Base-by-base conservation (phyloP, 2,797 vertebrate genomes). In the Myotis vivesi region DNA sequence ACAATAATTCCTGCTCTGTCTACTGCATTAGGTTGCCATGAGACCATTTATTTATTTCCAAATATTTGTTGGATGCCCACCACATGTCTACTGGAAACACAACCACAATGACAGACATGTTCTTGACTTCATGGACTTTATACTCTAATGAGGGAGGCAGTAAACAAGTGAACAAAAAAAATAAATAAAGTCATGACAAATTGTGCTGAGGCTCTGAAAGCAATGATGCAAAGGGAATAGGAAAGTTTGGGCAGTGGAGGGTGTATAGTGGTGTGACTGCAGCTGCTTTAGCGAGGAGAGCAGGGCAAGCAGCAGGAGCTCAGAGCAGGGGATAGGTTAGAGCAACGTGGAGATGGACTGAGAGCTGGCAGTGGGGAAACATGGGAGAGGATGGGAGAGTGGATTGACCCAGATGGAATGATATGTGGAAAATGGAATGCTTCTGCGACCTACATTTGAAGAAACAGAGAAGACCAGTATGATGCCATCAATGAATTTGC, bases 231-330 rank as follows among this genome's bases (percentile, higher is more conserved):
- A 20, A 36, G 73, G 51, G 28, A 30, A 25, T 44, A 44, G 19
- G 6, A 20, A 30, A 44, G 59, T 3, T 12, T 38, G 75, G 17
- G 1, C 10, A 57, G 41, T 9, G 15, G 25, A 17, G 5, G 69
- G 15, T 4, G 7, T 0, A 6, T 3, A 44, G 28, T 1, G 16
- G 1, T 9, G 8, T 72, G 68, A n/a, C 6, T 19, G 13, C n/a
- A 46, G 55, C 20, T 22, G 0, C 41, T 69, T n/a, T 28, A 36
- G 11, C 9, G 2, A 10, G 16, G 11, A 25, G 9, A 38, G 17
- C 23, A 10, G 25, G 25, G 49, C 12, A 9, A 20, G 51, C 9
- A 38, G 41, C 4, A 17, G 22, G 28, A 46, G 51, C 28, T 79
- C 59, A 49, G 41, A 28, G 44, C 30, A 57, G 64, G 41, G 0